Evolutionary conservation across 2,888 invertebrate genomes (phyloP).

Genomic region (Gari tellinella): DNA sequence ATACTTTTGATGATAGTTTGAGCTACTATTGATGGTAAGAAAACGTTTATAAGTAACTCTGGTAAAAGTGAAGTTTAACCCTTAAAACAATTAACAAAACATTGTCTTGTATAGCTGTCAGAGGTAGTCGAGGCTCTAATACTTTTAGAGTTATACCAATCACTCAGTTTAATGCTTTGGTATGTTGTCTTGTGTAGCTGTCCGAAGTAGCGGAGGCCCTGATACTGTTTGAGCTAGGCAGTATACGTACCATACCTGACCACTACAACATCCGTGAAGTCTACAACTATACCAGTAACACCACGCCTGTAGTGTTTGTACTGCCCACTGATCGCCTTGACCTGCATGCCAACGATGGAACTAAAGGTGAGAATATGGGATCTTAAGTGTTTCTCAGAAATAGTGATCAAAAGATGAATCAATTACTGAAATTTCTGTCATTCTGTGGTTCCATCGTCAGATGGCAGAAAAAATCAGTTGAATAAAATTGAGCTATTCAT

Average conservation of each 20-base stretch:
- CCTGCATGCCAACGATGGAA: slow-evolving; percentile 61
- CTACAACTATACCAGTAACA: slow-evolving; percentile 71
- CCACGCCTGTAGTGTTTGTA: slow-evolving; percentile 79
- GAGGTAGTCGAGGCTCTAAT: slow-evolving; percentile 78
- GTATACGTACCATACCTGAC: slow-evolving; percentile 69
- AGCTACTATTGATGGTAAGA: too few species aligned
- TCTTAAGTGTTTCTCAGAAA: background rate
- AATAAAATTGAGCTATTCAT: too few species aligned
- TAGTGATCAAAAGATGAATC: background rate
- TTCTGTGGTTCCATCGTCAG: too few species aligned
- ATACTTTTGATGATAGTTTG: too few species aligned
- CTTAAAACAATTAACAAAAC: too few species aligned
- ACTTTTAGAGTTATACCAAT: slow-evolving; percentile 79
- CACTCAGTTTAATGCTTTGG: too few species aligned
- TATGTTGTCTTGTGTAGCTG: slow-evolving; percentile 62
- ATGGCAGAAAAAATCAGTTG: too few species aligned
- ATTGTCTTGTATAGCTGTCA: slow-evolving; percentile 67
- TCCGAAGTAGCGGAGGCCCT: slow-evolving; percentile 77
- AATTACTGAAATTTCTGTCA: background rate
- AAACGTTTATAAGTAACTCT: too few species aligned
- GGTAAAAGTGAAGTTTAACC: too few species aligned
- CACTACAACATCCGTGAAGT: slow-evolving; percentile 78
- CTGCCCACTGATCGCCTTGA: slow-evolving; percentile 69
- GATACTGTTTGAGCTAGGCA: slow-evolving; percentile 80
- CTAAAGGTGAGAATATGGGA: slow-evolving; percentile 61